Evolutionary conservation across 2,797 vertebrate species (phyloP).

Genomic region (Etheostoma nigrum): DNA sequence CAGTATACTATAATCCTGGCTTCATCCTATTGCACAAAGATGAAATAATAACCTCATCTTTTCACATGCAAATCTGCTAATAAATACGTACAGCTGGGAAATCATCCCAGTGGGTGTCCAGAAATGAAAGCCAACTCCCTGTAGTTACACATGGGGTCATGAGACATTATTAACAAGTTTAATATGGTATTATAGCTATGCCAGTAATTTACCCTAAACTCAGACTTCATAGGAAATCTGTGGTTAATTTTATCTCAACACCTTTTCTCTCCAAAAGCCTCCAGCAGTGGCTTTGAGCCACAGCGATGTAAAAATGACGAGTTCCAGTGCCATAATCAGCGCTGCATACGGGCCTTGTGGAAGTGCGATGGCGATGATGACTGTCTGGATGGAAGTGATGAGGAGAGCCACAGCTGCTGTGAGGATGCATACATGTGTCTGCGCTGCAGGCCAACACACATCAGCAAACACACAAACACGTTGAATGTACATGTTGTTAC

Average conservation of each 20-base stretch:
- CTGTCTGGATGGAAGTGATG: conserved; percentile 96
- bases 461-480: conserved; percentile 23
- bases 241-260: conserved; percentile 26
- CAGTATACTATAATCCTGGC: conserved; percentile 41
- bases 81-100: conserved; percentile 45
- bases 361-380: conserved; percentile 97
- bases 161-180: conserved; percentile 62
- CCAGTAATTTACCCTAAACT: conserved; percentile 54
- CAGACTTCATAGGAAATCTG: conserved; percentile 35
- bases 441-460: conserved; percentile 1
- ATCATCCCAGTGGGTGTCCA: conserved; percentile 43
- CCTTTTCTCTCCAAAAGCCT: conserved; percentile 61
- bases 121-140: conserved; percentile 52
- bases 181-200: conserved; percentile 52
- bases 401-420: conserved; percentile 92
- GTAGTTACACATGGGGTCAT: conserved; percentile 42
- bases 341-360: conserved; percentile 92
- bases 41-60: conserved; percentile 49
- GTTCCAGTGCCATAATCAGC: conserved; percentile 94
- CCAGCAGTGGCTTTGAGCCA: conserved; percentile 73
- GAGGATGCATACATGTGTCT: conserved; percentile 72
- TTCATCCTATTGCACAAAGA: conserved; percentile 59
- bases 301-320: conserved; percentile 91
- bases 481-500: not conserved
- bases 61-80: conserved; percentile 57